A percentile compares a stretch with the other conserved stretches of the same genome.
Evolutionary conservation across 2,797 vertebrate genomes (phyloP).

Genomic region (Morus bassanus): DNA sequence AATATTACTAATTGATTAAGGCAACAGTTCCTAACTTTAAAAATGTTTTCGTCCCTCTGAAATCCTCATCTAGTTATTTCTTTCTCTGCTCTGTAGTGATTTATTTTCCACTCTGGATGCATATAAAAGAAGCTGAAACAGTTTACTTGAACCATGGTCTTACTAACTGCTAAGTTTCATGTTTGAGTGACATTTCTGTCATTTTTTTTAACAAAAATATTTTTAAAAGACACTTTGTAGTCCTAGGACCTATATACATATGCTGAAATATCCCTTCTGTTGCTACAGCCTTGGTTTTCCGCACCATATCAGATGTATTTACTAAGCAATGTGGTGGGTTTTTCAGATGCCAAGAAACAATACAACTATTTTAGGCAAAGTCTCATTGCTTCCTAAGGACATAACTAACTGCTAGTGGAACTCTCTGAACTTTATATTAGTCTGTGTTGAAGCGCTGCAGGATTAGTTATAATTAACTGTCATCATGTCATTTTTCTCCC

Average conservation of each 20-base stretch:
- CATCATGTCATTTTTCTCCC: conserved; percentile 23
- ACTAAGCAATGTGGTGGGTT: neutral
- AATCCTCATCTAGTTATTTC: neutral
- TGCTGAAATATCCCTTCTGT: neutral
- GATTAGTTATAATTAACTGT: conserved; percentile 70
- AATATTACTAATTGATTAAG: neutral
- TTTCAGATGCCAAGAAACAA: conserved; percentile 10
- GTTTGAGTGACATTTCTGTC: neutral
- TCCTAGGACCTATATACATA: neutral
- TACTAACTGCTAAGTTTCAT: neutral
- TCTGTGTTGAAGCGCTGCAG: conserved; percentile 16
- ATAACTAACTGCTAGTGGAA: conserved; percentile 15
- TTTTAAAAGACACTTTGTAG: neutral
- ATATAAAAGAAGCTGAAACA: neutral
- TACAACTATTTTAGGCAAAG: conserved; percentile 31
- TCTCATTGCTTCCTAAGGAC: neutral
- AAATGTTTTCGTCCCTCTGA: neutral
- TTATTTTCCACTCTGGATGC: neutral
- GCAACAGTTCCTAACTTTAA: neutral
- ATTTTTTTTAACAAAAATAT: neutral
- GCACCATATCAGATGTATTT: neutral
- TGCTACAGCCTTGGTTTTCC: neutral
- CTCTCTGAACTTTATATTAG: conserved; percentile 37
- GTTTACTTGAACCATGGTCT: neutral
- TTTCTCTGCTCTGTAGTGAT: neutral